Conservation (phyloP, 2,797 vertebrate genomes). For the Enteromius anoplus region DNA sequence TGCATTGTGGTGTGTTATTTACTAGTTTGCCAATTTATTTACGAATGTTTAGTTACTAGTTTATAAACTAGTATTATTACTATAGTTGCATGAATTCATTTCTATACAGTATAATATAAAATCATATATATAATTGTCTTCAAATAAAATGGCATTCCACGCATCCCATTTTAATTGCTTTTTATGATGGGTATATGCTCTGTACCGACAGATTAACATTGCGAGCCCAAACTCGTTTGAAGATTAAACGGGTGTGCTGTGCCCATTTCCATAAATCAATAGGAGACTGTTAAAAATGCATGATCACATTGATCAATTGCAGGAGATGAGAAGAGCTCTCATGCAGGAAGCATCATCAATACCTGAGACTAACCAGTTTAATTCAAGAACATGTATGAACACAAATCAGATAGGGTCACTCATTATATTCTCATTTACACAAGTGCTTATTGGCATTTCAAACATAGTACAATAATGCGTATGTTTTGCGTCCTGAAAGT, state of each 20-base stretch:
- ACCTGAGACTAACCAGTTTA: slow-evolving; percentile 4
- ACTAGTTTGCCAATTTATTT: neutral
- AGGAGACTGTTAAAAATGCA: slow-evolving; percentile 60
- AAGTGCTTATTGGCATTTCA: slow-evolving; percentile 2
- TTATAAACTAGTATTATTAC: too few relatives aligned
- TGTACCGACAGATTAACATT: slow-evolving; percentile 35
- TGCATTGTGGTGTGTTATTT: neutral
- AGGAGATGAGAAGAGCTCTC: slow-evolving; percentile 47
- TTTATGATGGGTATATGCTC: neutral
- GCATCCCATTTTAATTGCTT: neutral
- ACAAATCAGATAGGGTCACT: slow-evolving; percentile 15
- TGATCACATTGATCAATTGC: slow-evolving; percentile 51
- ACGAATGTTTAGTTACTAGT: too few relatives aligned
- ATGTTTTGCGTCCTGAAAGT: neutral
- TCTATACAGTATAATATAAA: too few relatives aligned
- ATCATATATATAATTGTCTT: neutral
- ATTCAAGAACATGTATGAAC: slow-evolving; percentile 27
- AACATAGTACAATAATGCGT: neutral
- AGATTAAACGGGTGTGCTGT: slow-evolving; percentile 50
- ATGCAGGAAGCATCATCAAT: slow-evolving; percentile 37
- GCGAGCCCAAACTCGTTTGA: slow-evolving; percentile 4
- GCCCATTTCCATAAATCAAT: slow-evolving; percentile 53
- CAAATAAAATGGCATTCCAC: neutral
- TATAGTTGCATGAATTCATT: too few relatives aligned
- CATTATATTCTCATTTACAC: neutral